Evolutionary conservation across 2,888 invertebrate genomes (phyloP).

Genomic region (Strigamia maritima): DNA sequence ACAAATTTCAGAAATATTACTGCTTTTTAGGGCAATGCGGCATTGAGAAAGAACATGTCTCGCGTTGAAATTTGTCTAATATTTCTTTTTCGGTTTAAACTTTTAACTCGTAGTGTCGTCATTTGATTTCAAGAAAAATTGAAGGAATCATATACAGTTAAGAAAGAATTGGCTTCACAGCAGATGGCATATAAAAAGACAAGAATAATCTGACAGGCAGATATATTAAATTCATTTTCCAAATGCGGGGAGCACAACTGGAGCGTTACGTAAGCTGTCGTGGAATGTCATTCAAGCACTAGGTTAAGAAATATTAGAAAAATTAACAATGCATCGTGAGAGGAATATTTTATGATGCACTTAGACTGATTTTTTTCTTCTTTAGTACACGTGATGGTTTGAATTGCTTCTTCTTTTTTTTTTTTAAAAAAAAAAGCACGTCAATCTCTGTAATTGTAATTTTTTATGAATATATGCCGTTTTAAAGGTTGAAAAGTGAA

Average conservation of each 20-base stretch:
- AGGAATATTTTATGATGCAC: conserved; percentile 18
- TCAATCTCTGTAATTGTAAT: not conserved
- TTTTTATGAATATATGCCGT: not conserved
- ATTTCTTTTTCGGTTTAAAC: not conserved
- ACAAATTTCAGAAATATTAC: not conserved
- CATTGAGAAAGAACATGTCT: not conserved
- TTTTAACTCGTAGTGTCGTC: not conserved
- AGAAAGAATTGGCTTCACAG: not conserved
- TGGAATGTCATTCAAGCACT: conserved; percentile 8
- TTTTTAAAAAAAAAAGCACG: not conserved
- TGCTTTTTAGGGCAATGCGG: not conserved
- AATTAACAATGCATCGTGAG: conserved; percentile 10
- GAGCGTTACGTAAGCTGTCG: conserved; percentile 23
- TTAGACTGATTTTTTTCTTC: conserved; percentile 14
- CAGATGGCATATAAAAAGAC: conserved; percentile 16
- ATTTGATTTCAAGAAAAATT: conserved; percentile 6
- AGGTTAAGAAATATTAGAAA: conserved; percentile 19
- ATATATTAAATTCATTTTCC: conserved; percentile 18
- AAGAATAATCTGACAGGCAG: conserved; percentile 8
- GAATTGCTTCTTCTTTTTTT: not conserved
- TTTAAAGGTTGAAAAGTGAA: too few species aligned
- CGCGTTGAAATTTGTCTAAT: not conserved
- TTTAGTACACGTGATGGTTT: not conserved
- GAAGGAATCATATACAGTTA: conserved; percentile 7
- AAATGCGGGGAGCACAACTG: conserved; percentile 18